These are phyloP conservation scores for Rhombomys opimus DNA, from an alignment of 2,113 vertebrate species.

Conservation along the genomic window DNA sequence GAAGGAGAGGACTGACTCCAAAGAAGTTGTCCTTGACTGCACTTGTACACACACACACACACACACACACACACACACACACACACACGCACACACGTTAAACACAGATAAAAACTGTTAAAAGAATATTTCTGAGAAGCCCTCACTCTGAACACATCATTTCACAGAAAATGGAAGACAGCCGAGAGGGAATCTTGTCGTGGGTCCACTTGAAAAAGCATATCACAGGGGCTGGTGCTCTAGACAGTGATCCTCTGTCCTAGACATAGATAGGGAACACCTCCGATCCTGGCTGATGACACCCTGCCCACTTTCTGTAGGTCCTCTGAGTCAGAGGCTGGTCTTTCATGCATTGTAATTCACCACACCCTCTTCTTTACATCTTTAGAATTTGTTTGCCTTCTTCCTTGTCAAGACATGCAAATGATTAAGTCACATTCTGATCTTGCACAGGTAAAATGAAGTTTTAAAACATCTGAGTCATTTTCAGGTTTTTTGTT, in stretches of 20 bases:
- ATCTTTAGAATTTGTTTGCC: constrained; percentile 28
- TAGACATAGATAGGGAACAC: rapidly evolving
- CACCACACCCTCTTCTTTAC: not conserved
- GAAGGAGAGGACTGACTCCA: not conserved
- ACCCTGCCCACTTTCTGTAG: not conserved
- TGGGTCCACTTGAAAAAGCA: not conserved
- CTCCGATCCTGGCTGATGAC: not conserved
- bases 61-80: not conserved
- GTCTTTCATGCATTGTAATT: not conserved
- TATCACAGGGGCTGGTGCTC: not conserved
- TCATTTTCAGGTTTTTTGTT: not conserved
- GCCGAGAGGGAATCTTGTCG: not conserved
- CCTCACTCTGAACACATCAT: not conserved
- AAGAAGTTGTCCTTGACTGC: not conserved
- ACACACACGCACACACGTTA: not conserved
- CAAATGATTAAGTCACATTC: not conserved
- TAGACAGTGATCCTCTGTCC: not conserved
- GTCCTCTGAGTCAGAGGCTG: constrained; percentile 1
- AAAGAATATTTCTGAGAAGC: not conserved
- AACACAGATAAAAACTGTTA: not conserved
- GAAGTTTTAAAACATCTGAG: not conserved
- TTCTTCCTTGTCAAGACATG: constrained; percentile 23
- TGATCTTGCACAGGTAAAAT: not conserved
- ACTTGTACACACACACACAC: not conserved
- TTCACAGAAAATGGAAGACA: not conserved